Evolutionary conservation across 1,140 invertebrate genomes (phyloP).

Genomic region (Carcinoscorpius rotundicauda): DNA sequence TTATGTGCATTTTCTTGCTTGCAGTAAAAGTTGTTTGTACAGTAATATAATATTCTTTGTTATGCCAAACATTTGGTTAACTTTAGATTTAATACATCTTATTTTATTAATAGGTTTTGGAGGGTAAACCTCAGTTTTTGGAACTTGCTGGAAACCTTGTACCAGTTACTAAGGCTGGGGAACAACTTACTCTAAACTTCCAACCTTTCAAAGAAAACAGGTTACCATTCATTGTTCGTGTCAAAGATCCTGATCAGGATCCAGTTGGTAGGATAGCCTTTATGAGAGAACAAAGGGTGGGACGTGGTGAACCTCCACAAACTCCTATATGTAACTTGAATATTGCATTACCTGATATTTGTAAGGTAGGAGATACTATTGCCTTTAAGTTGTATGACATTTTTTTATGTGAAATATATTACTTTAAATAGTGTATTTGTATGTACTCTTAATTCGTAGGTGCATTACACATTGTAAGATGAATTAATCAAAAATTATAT

Average conservation of each 20-base stretch:
- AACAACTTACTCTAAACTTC: constrained; percentile 91
- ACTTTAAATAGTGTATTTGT: too few species aligned
- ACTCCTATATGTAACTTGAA: constrained; percentile 93
- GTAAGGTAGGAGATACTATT: not conserved
- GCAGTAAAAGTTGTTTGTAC: too few species aligned
- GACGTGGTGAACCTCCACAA: constrained; percentile 81
- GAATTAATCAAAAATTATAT: too few species aligned
- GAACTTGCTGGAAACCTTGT: constrained; percentile 97
- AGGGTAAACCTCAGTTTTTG: constrained; percentile 86
- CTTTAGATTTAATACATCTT: too few species aligned
- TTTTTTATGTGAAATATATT: too few species aligned
- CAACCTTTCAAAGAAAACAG: constrained; percentile 95
- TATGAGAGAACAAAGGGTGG: constrained; percentile 69
- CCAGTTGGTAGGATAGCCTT: constrained; percentile 88
- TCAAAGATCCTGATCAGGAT: constrained; percentile 84
- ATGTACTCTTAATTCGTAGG: too few species aligned
- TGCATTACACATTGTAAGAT: too few species aligned
- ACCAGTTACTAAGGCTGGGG: constrained; percentile 93
- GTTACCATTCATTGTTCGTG: constrained; percentile 82
- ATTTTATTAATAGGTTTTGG: constrained; percentile 53
- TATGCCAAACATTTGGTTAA: too few species aligned
- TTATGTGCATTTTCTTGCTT: too few species aligned
- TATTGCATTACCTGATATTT: constrained; percentile 78
- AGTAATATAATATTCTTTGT: too few species aligned
- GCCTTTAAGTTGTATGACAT: too few species aligned